A percentile compares a stretch with the other conserved stretches of the same genome.
Conservation (phyloP, 2,888 invertebrate species). For the Drosophila paranaensis region DNA sequence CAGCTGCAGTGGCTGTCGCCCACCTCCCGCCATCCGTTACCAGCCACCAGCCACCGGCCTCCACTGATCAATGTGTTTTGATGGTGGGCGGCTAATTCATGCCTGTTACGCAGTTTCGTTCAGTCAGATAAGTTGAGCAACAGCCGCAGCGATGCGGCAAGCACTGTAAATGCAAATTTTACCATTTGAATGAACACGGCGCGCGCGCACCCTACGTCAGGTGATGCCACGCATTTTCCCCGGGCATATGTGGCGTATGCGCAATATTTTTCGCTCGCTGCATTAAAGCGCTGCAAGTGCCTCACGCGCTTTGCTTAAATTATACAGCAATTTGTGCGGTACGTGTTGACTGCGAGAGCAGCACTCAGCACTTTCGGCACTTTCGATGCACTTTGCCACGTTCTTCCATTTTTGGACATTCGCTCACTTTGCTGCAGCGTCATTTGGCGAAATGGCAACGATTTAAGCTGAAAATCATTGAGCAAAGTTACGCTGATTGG, state of each 20-base stretch:
- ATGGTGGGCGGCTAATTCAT: conserved; percentile 37
- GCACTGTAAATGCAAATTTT: conserved; percentile 54
- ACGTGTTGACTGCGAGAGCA: conserved; percentile 50
- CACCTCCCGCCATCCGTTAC: too few relatives aligned
- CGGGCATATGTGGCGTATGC: conserved; percentile 47
- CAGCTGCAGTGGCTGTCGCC: neutral
- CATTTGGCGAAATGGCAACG: conserved; percentile 35
- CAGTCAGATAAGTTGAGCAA: conserved; percentile 19
- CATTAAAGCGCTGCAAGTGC: conserved; percentile 23
- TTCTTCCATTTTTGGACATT: conserved; percentile 40
- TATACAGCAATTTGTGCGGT: conserved; percentile 30
- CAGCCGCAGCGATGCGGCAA: conserved; percentile 12
- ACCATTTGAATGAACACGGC: conserved; percentile 55
- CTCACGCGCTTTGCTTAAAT: conserved; percentile 23
- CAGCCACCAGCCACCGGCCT: neutral
- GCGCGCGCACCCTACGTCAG: conserved; percentile 6
- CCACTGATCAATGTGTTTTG: conserved; percentile 20
- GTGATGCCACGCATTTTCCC: neutral
- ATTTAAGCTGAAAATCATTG: conserved; percentile 26
- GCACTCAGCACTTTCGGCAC: conserved; percentile 17
- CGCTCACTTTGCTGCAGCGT: conserved; percentile 36
- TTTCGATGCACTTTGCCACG: conserved; percentile 58
- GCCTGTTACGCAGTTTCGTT: conserved; percentile 14
- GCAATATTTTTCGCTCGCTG: conserved; percentile 37
- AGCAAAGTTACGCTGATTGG: conserved; percentile 35